These are phyloP conservation scores for Drosophila bifasciata DNA, from an alignment of 1,140 invertebrate genomes.

Conservation along the genomic window DNA sequence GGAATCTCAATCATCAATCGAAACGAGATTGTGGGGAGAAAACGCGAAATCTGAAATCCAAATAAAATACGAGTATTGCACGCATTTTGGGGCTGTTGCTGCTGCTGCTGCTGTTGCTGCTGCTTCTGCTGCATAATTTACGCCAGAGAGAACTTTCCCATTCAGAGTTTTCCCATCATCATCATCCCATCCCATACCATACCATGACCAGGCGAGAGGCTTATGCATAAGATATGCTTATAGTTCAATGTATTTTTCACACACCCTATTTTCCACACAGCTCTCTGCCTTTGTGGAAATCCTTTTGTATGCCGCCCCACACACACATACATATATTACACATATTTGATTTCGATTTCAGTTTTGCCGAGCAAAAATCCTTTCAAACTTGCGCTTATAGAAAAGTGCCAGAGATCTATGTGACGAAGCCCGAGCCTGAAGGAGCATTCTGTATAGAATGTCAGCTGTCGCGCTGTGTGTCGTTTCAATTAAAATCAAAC, in stretches of 20 bases:
- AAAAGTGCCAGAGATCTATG: slow-evolving; percentile 21
- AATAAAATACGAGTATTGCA: slow-evolving; percentile 53
- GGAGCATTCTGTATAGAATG: slow-evolving; percentile 27
- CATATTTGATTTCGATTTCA: slow-evolving; percentile 65
- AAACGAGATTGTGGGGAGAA: too few species aligned
- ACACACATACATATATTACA: slow-evolving; percentile 39
- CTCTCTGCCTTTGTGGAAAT: slow-evolving; percentile 52
- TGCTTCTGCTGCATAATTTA: slow-evolving; percentile 58
- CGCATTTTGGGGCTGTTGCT: slow-evolving; percentile 2
- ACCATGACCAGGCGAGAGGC: background rate
- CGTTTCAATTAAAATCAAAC: slow-evolving; percentile 75
- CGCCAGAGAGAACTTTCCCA: slow-evolving; percentile 44
- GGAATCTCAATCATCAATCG: too few species aligned
- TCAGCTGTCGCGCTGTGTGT: slow-evolving; percentile 56
- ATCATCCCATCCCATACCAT: too few species aligned
- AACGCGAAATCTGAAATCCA: slow-evolving; percentile 11
- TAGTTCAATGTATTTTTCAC: slow-evolving; percentile 38
- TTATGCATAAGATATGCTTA: slow-evolving; percentile 44
- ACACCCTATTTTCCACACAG: slow-evolving; percentile 28
- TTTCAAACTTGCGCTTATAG: slow-evolving; percentile 54
- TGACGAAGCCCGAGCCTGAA: background rate
- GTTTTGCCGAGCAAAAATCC: slow-evolving; percentile 55
- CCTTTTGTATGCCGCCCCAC: slow-evolving; percentile 31
- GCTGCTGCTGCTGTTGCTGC: too few species aligned
- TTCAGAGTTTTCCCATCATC: background rate